A percentile compares a stretch with the other conserved stretches of the same genome.
Evolutionary conservation across 1,140 invertebrate species (phyloP).

Genomic region (Proales similis): DNA sequence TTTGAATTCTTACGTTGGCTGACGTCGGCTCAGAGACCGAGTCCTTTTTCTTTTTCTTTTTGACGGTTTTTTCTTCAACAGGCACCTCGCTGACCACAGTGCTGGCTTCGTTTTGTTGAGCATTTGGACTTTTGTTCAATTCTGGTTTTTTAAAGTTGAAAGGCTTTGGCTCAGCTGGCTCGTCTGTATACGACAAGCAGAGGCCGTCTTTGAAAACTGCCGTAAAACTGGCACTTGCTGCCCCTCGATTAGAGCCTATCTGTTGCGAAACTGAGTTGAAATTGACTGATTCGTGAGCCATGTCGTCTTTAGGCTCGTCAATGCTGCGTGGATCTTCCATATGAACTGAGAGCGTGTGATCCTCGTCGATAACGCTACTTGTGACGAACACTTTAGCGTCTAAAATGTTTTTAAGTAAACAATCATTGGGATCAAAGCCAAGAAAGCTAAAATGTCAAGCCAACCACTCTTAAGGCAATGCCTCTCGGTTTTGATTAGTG

Average conservation of each 20-base stretch:
- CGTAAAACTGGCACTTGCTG: constrained; percentile 38
- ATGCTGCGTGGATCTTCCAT: constrained; percentile 44
- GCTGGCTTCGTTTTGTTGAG: too few relatives aligned
- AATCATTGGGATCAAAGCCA: neutral
- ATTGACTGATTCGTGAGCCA: constrained; percentile 16
- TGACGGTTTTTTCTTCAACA: too few relatives aligned
- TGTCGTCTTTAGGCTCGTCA: neutral
- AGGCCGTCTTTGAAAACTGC: constrained; percentile 28
- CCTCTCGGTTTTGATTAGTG: constrained; percentile 48
- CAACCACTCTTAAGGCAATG: constrained; percentile 48
- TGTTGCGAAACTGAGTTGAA: constrained; percentile 39
- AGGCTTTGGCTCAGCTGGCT: neutral
- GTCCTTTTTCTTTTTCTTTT: too few relatives aligned
- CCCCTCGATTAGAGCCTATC: constrained; percentile 38
- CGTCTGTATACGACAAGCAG: neutral
- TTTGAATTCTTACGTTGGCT: too few relatives aligned
- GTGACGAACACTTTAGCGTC: constrained; percentile 39
- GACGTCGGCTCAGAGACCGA: too few relatives aligned
- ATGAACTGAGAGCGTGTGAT: constrained; percentile 49
- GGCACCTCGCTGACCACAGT: too few relatives aligned
- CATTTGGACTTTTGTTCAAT: neutral
- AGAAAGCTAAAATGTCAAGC: neutral
- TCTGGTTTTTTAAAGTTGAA: neutral
- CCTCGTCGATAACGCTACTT: constrained; percentile 47
- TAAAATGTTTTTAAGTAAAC: neutral